A percentile compares a stretch with the other conserved stretches of the same genome.
These are phyloP conservation scores for Fragum fragum DNA, from an alignment of 2,888 invertebrate species.

Conservation along the genomic window DNA sequence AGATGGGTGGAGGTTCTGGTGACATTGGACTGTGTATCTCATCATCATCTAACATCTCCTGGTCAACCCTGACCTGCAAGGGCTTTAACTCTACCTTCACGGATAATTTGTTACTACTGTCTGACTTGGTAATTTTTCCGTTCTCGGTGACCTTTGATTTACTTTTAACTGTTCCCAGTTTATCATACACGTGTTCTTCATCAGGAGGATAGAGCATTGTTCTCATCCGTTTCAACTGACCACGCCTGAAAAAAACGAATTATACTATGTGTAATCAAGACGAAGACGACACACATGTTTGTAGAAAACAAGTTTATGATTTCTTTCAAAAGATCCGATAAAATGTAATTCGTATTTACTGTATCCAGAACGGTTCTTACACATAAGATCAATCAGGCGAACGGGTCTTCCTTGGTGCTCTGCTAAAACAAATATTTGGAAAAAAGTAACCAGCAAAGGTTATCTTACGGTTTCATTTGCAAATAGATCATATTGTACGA, in stretches of 20 bases:
- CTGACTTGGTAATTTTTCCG: neutral
- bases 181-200: slow-evolving; percentile 18
- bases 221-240: slow-evolving; percentile 10
- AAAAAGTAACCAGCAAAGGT: no score
- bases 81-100: slow-evolving; percentile 26
- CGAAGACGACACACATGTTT: no score
- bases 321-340: no score
- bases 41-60: slow-evolving; percentile 11
- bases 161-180: neutral
- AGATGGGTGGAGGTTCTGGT: neutral
- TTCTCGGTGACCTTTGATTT: neutral
- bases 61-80: neutral
- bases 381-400: no score
- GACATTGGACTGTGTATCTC: slow-evolving; percentile 30
- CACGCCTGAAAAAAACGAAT: neutral
- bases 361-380: no score
- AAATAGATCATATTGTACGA: no score
- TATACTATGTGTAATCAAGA: no score
- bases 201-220: slow-evolving; percentile 17
- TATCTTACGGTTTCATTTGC: no score
- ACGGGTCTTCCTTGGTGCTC: no score
- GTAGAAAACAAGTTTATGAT: no score
- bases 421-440: no score
- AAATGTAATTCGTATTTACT: no score
- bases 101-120: neutral